Conservation (phyloP, 1,140 invertebrate species). For the Papilio polytes region DNA sequence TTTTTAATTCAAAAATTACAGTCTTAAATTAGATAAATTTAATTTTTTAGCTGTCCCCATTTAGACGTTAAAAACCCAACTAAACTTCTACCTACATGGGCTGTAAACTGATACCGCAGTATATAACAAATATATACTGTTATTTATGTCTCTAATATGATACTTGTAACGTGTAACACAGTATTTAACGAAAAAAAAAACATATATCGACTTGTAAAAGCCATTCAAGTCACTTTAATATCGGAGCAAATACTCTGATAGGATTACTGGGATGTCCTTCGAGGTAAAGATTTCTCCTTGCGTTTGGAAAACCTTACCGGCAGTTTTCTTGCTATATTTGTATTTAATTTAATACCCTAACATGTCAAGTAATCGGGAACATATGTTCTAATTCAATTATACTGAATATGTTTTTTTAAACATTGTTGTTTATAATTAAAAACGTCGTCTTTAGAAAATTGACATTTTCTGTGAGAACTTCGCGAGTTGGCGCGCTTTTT, state of each 20-base stretch:
- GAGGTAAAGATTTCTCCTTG: constrained; percentile 27
- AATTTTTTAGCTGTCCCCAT: too few relatives aligned
- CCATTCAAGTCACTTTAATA: constrained; percentile 15
- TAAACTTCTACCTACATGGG: too few relatives aligned
- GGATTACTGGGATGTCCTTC: constrained; percentile 22
- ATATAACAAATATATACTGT: too few relatives aligned
- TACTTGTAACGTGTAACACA: background rate
- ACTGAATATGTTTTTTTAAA: background rate
- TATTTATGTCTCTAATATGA: too few relatives aligned
- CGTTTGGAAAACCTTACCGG: background rate
- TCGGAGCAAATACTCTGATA: constrained; percentile 25
- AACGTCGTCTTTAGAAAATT: too few relatives aligned
- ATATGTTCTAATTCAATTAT: background rate
- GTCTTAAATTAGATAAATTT: too few relatives aligned
- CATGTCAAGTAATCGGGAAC: background rate
- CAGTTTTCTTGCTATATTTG: constrained; percentile 9
- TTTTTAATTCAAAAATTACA: too few relatives aligned
- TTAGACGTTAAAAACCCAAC: too few relatives aligned
- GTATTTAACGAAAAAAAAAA: background rate
- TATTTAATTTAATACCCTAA: constrained; percentile 4
- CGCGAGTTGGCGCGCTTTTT: too few relatives aligned
- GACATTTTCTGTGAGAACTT: too few relatives aligned
- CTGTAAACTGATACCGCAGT: too few relatives aligned
- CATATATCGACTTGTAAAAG: background rate
- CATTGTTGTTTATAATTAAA: too few relatives aligned